phyloP scores from a whole-genome alignment of 2,797 vertebrate genomes.

The Anniella stebbinsi region DNA sequence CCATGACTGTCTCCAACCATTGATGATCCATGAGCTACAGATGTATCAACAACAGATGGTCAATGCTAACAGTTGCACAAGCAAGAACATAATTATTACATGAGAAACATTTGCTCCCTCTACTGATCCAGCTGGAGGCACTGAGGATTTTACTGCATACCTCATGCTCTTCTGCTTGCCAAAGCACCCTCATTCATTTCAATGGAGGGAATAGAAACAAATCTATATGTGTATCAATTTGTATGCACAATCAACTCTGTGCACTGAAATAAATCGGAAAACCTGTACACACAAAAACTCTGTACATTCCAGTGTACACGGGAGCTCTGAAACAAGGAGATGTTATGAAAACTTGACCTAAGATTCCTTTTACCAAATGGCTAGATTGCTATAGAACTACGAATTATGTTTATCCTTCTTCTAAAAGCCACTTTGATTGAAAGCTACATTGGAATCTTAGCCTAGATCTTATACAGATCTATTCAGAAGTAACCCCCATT shows the following conservation, averaged over 20 bases:
- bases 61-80: background rate
- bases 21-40: slow-evolving; percentile 1
- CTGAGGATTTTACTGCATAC: background rate
- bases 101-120: background rate
- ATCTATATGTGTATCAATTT: background rate
- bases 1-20: background rate
- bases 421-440: slow-evolving; percentile 24
- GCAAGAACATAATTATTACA: background rate
- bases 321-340: background rate
- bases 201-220: background rate
- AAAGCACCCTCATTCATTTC: background rate
- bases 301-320: background rate
- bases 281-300: background rate
- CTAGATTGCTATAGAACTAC: background rate
- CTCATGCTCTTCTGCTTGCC: background rate
- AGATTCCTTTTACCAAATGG: slow-evolving; percentile 39
- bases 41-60: background rate
- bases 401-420: slow-evolving; percentile 17
- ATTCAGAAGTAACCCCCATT: background rate
- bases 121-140: background rate
- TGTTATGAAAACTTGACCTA: background rate
- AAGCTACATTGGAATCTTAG: slow-evolving; percentile 8
- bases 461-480: background rate
- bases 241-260: background rate
- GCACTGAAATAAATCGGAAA: background rate